Evolutionary conservation across 2,797 vertebrate species (phyloP), one percentile per base, ranked within the genome.

Genomic region (Enteromius argenteus): DNA sequence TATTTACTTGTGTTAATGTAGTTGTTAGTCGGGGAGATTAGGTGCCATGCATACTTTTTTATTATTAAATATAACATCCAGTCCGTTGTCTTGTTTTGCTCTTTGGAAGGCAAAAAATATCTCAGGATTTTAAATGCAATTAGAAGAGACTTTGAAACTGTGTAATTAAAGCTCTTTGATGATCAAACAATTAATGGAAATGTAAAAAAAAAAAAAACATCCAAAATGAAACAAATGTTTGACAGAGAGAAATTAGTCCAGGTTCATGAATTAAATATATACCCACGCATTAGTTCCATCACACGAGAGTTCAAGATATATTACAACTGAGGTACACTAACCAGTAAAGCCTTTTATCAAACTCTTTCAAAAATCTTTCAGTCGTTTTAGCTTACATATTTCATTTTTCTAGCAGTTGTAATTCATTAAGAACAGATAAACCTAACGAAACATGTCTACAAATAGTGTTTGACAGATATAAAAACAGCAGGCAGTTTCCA

Each of bases 51-150:
- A 30, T 23, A 62, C 10, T 27, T 14, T 71, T 44, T 32, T 44
- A 4, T 15, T 46, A 46, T 9, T 66, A 19, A 17, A 17, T 17
- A 30, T 71, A 21, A 17, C 89, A 32, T 66, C 62, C 62, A 92
- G 92, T 92, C 92, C 91, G 83, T 92, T 90, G 89, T 87, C 89
- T 93, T 91, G 94, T 93, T 92, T 93, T 90, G 90, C 92, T 88
- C 89, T 89, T 89, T 67, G 69, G 73, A 90, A 89, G 89, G 21
- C 62, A 86, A 93, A 92, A 92, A 87, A 90, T 90, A 89, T 92
- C 87, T 91, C 92, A 91, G 90, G 92, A 90, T 86, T 91, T 93
- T 91, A 77, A 83, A 83, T 88, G 89, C 91, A 91, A 94, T 94
- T 92, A 92, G 91, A 89, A 90, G 87, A 92, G 88, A 79, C 89